Base-by-base conservation (phyloP, 2,113 vertebrate species). In the Sus scrofa region DNA sequence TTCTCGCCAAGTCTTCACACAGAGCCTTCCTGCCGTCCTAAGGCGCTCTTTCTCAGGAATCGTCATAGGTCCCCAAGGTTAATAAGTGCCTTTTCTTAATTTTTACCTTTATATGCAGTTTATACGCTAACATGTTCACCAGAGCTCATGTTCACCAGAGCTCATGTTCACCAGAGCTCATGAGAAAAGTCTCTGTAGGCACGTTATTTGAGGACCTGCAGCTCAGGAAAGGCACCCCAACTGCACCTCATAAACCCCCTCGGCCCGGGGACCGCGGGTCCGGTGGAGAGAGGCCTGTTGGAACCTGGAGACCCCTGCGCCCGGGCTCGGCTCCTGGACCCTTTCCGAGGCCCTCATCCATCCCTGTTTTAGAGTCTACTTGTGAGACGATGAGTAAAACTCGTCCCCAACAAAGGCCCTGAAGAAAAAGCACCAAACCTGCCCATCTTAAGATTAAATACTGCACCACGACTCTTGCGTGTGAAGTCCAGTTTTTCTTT, bases 201-300 rank as follows among this genome's bases (percentile, higher is more conserved):
- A 58, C 9, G 0, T 58, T 20, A 11, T 32, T 67, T 44, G 78
- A 44, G 65, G 39, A 94, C 93, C 95, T 70, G 84, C 63, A 75
- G 83, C 91, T 95, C 96, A 50, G 78, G 81, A 63, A 95, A 93
- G 75, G 81, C 79, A 0, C 27, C 44, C 1, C 7, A 27, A 39
- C 10, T 16, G 0, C 26, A 65, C 58, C 11, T 54, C 87, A 50
- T 50, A 95, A 83, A 34, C 70, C 63, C 5, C 87, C 22, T 18
- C 85, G n/a, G n/a, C n/a, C n/a, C n/a, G n/a, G n/a, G n/a, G n/a
- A n/a, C n/a, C n/a, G n/a, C n/a, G n/a, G n/a, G n/a, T n/a, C n/a
- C n/a, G n/a, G n/a, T n/a, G n/a, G n/a, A n/a, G n/a, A n/a, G n/a
- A n/a, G n/a, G n/a, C n/a, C n/a, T n/a, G n/a, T n/a, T n/a, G n/a